phyloP scores from a whole-genome alignment of 2,888 invertebrate species.

The Drymonia ruficornis region DNA sequence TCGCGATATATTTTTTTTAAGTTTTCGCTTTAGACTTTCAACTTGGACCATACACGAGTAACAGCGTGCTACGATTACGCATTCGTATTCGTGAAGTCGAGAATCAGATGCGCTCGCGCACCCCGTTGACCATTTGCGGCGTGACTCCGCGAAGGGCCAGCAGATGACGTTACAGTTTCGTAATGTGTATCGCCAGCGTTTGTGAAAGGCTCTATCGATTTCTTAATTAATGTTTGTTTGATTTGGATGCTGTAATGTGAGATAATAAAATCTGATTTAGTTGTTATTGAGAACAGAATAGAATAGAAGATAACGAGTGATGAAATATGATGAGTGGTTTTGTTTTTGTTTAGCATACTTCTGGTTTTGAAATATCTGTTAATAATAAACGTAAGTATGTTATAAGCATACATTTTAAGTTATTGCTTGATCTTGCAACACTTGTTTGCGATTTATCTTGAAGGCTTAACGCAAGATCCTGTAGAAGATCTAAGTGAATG shows the following conservation, averaged over 20 bases:
- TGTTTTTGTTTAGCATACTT: too few species aligned
- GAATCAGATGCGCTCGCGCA: conserved; percentile 45
- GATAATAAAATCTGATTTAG: not conserved
- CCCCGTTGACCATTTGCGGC: conserved; percentile 43
- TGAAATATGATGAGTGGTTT: too few species aligned
- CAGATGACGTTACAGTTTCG: conserved; percentile 21
- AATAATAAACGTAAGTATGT: too few species aligned
- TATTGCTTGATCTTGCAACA: too few species aligned
- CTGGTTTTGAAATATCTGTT: too few species aligned
- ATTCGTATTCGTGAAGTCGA: conserved; percentile 37
- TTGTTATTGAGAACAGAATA: not conserved
- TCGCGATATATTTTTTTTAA: too few species aligned
- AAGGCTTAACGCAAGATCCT: too few species aligned
- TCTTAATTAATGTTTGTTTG: conserved; percentile 21
- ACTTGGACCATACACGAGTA: conserved; percentile 23
- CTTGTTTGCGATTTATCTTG: too few species aligned
- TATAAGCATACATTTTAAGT: too few species aligned
- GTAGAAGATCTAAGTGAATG: too few species aligned
- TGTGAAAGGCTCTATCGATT: conserved; percentile 32
- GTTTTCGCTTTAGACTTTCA: not conserved
- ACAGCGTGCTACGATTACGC: conserved; percentile 36
- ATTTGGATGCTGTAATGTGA: conserved; percentile 10
- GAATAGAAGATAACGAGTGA: not conserved
- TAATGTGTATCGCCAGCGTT: conserved; percentile 26
- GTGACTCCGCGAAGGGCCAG: conserved; percentile 37